Evolutionary conservation across 2,113 vertebrate species (phyloP).

Genomic region (Oxyura jamaicensis): DNA sequence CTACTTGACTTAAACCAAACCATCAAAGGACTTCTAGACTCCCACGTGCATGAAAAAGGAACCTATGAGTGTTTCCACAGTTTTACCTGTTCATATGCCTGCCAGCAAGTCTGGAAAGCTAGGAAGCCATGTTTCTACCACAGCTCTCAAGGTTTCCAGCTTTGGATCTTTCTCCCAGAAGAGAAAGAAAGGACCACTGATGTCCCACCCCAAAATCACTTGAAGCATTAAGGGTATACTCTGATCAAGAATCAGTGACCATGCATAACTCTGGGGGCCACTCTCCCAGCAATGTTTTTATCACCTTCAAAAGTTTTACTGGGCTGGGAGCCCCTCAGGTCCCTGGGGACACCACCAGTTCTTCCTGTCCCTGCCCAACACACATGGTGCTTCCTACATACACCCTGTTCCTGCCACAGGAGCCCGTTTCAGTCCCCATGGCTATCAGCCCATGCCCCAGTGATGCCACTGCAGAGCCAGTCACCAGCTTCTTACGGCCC

Average conservation of each 20-base stretch:
- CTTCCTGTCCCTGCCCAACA: background rate
- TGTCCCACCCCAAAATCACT: background rate
- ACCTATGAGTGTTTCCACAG: fast-evolving
- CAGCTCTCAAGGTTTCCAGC: background rate
- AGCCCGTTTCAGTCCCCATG: background rate
- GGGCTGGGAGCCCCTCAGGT: background rate
- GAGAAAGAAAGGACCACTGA: background rate
- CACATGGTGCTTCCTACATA: background rate
- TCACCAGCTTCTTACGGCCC: background rate
- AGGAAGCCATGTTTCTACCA: background rate
- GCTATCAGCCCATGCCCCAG: fast-evolving
- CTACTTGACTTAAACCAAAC: background rate
- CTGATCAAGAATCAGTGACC: background rate
- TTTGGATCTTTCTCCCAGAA: background rate
- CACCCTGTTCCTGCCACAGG: background rate
- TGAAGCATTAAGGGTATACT: background rate
- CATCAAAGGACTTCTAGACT: background rate
- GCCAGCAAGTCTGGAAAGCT: background rate
- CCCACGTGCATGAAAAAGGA: background rate
- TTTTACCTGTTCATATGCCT: background rate
- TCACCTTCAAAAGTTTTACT: background rate
- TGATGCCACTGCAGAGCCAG: fast-evolving
- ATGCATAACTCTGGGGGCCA: background rate
- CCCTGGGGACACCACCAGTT: background rate
- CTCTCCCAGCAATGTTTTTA: background rate